Evolutionary conservation across 2,797 vertebrate species (phyloP).

Genomic region (Centropyge bicolor): DNA sequence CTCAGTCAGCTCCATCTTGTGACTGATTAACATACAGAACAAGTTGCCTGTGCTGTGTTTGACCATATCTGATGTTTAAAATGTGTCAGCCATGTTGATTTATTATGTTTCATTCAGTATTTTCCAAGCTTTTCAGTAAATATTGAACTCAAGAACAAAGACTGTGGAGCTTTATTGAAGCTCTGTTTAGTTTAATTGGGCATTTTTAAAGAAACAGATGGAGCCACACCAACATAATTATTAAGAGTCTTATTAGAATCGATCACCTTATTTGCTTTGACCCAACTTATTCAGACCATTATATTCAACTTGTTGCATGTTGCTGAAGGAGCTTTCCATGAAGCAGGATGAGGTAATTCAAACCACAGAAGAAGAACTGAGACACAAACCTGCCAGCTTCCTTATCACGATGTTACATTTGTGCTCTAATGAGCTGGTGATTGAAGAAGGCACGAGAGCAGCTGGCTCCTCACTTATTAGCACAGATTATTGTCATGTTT

Average conservation of each 20-base stretch:
- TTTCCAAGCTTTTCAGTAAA: not conserved
- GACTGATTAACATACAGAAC: too few relatives aligned
- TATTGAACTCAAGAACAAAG: not conserved
- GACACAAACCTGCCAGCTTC: not conserved
- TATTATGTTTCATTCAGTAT: not conserved
- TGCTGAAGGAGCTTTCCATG: not conserved
- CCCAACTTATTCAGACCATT: not conserved
- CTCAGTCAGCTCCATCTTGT: too few relatives aligned
- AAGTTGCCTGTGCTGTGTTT: not conserved
- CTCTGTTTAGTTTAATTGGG: not conserved
- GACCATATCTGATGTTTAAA: not conserved
- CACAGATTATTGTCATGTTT: conserved; percentile 1
- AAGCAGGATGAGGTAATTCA: not conserved
- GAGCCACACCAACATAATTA: not conserved
- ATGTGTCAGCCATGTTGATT: not conserved
- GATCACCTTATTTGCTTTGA: not conserved
- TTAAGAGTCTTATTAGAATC: not conserved
- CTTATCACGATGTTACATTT: not conserved
- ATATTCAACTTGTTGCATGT: not conserved
- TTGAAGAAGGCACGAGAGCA: not conserved
- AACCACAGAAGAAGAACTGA: not conserved
- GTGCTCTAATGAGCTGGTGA: not conserved
- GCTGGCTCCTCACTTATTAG: conserved; percentile 4
- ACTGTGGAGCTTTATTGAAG: not conserved
- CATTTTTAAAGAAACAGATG: not conserved